phyloP scores from a whole-genome alignment of 2,888 invertebrate genomes.

The Erebia aethiops region DNA sequence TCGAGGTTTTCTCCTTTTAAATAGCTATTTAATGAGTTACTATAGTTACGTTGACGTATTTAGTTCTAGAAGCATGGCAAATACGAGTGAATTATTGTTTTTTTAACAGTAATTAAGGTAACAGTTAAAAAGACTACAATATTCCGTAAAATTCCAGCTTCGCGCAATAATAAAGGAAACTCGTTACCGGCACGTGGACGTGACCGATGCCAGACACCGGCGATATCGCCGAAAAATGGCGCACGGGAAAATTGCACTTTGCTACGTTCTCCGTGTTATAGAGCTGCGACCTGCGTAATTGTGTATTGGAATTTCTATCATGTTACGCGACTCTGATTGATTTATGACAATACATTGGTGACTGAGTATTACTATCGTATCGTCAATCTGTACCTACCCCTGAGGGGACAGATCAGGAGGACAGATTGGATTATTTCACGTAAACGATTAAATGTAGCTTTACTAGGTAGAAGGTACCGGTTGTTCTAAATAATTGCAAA shows the following conservation, averaged over 20 bases:
- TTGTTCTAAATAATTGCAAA: not conserved
- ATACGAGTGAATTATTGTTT: not conserved
- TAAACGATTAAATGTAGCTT: no score
- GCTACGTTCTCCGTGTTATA: slow-evolving; percentile 27
- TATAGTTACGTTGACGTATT: no score
- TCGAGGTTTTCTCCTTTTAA: no score
- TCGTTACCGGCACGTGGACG: slow-evolving; percentile 40
- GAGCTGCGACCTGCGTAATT: slow-evolving; percentile 21
- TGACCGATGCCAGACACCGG: slow-evolving; percentile 36
- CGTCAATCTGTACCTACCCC: no score
- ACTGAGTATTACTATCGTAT: no score
- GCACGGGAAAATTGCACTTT: slow-evolving; percentile 40
- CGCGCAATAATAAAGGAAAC: slow-evolving; percentile 34
- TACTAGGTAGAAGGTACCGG: no score
- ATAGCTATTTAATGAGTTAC: no score
- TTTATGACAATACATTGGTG: not conserved
- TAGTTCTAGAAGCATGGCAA: not conserved
- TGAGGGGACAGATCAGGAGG: no score
- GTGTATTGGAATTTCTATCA: not conserved
- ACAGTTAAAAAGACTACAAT: not conserved
- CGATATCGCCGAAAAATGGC: slow-evolving; percentile 40
- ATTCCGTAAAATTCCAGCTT: slow-evolving; percentile 18
- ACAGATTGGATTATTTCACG: no score
- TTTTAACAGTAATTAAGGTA: not conserved
- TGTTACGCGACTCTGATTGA: slow-evolving; percentile 7